phyloP scores from a whole-genome alignment of 2,888 invertebrate genomes.

The Synergus itoensis region DNA sequence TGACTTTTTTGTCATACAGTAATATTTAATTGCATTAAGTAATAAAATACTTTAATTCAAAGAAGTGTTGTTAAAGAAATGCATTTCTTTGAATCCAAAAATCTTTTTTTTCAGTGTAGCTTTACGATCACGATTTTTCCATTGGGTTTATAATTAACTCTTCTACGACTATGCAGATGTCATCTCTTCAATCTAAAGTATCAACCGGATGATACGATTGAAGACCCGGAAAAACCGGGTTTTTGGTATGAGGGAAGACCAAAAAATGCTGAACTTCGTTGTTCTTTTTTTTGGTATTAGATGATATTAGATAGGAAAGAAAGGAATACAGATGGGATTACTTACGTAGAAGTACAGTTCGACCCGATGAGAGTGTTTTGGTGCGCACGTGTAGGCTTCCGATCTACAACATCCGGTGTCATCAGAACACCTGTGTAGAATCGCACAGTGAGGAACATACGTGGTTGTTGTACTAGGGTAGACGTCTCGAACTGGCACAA shows the following conservation, averaged over 20 bases:
- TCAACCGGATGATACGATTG: too few species aligned
- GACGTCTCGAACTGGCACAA: slow-evolving; percentile 86
- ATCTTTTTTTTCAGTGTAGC: too few species aligned
- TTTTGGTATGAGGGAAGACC: not conserved
- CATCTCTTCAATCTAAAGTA: too few species aligned
- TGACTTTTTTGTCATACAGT: too few species aligned
- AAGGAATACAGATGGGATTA: slow-evolving; percentile 65
- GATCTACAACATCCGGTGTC: slow-evolving; percentile 92
- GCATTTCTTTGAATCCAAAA: too few species aligned
- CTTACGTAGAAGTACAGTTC: slow-evolving; percentile 91
- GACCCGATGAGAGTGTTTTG: slow-evolving; percentile 85
- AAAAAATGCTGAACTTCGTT: not conserved
- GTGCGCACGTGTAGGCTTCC: slow-evolving; percentile 87
- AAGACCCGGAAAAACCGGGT: too few species aligned
- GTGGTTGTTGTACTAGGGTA: slow-evolving; percentile 86
- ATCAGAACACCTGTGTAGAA: slow-evolving; percentile 91
- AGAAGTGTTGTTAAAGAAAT: too few species aligned
- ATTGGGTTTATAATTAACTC: not conserved
- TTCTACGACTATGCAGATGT: not conserved
- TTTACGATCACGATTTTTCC: slow-evolving; percentile 15
- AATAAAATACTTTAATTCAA: too few species aligned
- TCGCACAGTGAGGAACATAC: slow-evolving; percentile 92
- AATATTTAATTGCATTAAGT: too few species aligned
- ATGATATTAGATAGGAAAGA: not conserved
- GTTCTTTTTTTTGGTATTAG: not conserved